Base-by-base conservation (phyloP, 2,888 invertebrate genomes). In the Erebia epiphron region DNA sequence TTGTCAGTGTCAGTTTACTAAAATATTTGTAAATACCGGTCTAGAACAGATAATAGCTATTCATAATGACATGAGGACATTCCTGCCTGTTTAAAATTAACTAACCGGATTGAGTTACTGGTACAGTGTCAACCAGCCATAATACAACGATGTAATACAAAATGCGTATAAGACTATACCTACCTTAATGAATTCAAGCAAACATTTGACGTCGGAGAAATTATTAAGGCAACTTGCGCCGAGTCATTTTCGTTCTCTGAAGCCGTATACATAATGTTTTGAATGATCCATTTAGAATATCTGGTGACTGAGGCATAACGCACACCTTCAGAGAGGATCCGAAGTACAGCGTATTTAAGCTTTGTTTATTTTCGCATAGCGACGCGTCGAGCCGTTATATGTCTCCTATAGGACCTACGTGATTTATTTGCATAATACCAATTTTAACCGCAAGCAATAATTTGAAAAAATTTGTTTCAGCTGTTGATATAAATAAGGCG, bases 231-330 rank as follows among this genome's bases (percentile, higher is more conserved):
- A 72, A 71, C 70, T 75, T 73, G 71, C 74, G 71, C 72, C 71
- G 68, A 78, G 75, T 74, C 76, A 78, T 78, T 75, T 76, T 70
- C 73, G 67, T 58, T 58, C 43, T 52, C 61, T 65, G 43, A 35
- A 61, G 60, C 54, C 61, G 58, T 70, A 71, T 73, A 67, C 73
- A 67, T 76, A 74, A 61, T 46, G 46, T 62, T 49, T 26, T 71
- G 68, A 76, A 73, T 73, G 72, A 75, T 75, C 70, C 77, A 73
- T 75, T 72, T 69, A 69, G 71, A 77, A 76, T 77, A 77, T 77
- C 76, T 76, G 72, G 75, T 73, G 72, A 75, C 73, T 16, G 18
- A 54, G 54, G 2, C 10, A 10, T n/a, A 10, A 54, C 18, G 8
- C 16, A 54, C 2, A 18, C 18, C 13, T 46, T 4, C 46, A 11